These are phyloP conservation scores for Gymnogyps californianus DNA, from an alignment of 2,113 vertebrate species.

Conservation along the genomic window DNA sequence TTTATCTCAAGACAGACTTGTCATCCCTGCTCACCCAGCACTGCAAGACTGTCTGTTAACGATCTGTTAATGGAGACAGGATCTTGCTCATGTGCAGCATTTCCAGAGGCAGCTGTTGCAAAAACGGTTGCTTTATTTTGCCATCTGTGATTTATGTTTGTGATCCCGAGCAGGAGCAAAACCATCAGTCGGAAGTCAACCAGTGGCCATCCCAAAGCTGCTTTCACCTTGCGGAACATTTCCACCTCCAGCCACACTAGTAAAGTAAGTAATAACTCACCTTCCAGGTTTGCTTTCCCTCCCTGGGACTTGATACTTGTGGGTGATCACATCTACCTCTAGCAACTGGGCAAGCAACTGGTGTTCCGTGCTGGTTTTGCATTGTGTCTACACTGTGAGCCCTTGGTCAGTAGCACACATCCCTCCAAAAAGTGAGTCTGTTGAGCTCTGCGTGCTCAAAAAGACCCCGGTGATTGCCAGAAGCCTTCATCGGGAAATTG, in stretches of 20 bases:
- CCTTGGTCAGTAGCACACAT: background rate
- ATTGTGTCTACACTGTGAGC: background rate
- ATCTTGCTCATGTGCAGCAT: rapidly evolving
- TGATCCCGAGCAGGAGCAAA: background rate
- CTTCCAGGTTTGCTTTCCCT: background rate
- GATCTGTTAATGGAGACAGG: background rate
- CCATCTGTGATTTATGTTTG: background rate
- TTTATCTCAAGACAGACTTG: background rate
- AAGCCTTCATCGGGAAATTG: background rate
- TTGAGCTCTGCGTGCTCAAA: background rate
- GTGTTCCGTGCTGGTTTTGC: background rate
- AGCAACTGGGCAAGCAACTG: background rate
- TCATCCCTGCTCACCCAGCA: background rate
- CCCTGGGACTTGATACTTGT: background rate
- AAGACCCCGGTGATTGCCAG: background rate
- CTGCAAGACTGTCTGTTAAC: background rate
- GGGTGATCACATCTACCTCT: background rate
- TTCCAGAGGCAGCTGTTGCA: background rate
- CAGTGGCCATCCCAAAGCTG: background rate
- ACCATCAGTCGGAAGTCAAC: background rate
- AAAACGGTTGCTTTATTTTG: background rate
- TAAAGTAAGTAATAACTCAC: background rate
- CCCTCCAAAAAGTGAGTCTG: background rate
- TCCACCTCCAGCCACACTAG: background rate
- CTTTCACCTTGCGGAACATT: constrained; percentile 48